Conservation (phyloP, 2,797 vertebrate species). For the Linurgus olivaceus region DNA sequence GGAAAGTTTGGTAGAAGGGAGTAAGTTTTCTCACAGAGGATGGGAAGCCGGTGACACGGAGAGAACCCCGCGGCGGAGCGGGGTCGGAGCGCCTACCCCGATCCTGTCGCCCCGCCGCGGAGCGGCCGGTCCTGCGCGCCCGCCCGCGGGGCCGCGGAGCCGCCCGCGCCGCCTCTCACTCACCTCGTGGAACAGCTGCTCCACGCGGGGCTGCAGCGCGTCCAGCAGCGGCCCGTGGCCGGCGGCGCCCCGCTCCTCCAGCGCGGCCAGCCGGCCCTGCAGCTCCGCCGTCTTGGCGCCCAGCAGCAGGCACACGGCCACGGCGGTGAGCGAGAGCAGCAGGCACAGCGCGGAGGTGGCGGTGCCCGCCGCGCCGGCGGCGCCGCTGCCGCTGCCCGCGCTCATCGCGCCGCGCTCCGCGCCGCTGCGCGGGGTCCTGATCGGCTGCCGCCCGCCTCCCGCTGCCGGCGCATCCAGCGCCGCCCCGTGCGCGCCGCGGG, state of each 20-base stretch:
- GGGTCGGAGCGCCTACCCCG: not conserved
- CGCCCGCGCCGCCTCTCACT: not conserved
- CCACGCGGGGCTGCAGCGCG: slow-evolving; percentile 79
- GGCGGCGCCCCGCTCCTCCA: slow-evolving; percentile 77
- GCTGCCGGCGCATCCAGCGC: slow-evolving; percentile 12
- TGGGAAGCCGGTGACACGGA: not conserved
- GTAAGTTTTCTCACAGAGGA: accelerated
- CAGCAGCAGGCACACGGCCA: slow-evolving; percentile 85
- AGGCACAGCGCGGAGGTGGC: slow-evolving; percentile 78
- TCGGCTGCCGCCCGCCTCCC: not conserved
- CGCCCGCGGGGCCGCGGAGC: not conserved
- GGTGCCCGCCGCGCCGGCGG: slow-evolving; percentile 18
- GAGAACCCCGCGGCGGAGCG: not conserved
- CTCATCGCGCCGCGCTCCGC: slow-evolving; percentile 12
- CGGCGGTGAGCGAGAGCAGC: slow-evolving; percentile 83
- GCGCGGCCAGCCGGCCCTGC: slow-evolving; percentile 82
- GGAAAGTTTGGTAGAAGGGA: not conserved
- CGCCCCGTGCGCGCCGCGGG: slow-evolving; percentile 37
- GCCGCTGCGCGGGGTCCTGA: not conserved
- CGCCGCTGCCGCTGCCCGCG: not conserved
- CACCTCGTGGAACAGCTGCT: slow-evolving; percentile 73
- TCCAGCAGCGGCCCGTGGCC: slow-evolving; percentile 74
- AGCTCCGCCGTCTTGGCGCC: slow-evolving; percentile 83
- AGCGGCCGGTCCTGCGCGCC: not conserved
- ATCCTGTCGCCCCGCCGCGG: accelerated